phyloP scores from a whole-genome alignment of 2,888 invertebrate species.

The Drosophila austrosaltans region DNA sequence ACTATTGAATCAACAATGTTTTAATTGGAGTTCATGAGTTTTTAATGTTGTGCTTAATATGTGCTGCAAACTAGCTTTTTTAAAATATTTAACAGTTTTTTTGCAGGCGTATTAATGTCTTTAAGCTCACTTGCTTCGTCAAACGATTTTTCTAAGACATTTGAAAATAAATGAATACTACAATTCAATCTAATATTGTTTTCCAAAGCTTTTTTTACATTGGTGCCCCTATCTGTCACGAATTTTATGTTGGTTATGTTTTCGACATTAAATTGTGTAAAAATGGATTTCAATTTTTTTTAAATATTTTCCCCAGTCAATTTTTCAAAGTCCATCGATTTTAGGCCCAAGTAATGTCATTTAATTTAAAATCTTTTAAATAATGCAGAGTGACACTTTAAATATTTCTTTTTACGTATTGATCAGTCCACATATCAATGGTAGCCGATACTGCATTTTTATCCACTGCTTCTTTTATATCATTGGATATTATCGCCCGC shows the following conservation, averaged over 20 bases:
- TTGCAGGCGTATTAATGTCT: conserved; percentile 3
- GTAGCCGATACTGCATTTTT: conserved; percentile 39
- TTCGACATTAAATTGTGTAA: too few relatives aligned
- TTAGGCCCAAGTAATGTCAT: conserved; percentile 14
- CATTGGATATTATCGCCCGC: conserved; percentile 21
- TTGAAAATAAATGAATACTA: conserved; percentile 25
- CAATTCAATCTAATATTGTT: conserved; percentile 27
- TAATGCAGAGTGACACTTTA: too few relatives aligned
- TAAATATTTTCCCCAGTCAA: conserved; percentile 19
- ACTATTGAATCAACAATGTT: neutral
- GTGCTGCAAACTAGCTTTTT: conserved; percentile 12
- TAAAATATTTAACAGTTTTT: conserved; percentile 25
- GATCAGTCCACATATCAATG: too few relatives aligned
- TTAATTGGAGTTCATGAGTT: neutral
- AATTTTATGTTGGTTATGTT: too few relatives aligned
- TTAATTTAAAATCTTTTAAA: too few relatives aligned
- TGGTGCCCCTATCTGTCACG: too few relatives aligned
- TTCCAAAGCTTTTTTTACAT: neutral
- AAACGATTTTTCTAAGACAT: conserved; percentile 8
- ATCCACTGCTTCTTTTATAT: conserved; percentile 30
- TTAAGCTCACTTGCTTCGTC: too few relatives aligned
- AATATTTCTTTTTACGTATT: too few relatives aligned
- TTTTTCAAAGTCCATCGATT: conserved; percentile 28
- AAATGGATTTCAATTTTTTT: neutral
- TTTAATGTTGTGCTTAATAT: too few relatives aligned